Conservation (phyloP, 2,113 vertebrate species). For the Platysternon megacephalum region DNA sequence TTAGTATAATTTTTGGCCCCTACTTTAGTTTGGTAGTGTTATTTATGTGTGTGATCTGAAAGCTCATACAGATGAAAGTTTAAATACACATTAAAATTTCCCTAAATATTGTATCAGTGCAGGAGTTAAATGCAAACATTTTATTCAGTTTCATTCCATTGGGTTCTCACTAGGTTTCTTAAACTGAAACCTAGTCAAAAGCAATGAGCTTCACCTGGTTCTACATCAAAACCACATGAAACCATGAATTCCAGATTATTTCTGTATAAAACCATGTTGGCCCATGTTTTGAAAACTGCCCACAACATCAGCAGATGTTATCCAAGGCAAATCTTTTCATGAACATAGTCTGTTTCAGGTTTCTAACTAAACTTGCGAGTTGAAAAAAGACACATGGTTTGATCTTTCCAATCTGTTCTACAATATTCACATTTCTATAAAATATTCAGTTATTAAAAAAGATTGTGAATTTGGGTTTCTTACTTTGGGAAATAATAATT, state of each 20-base stretch:
- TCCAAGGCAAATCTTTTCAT: neutral
- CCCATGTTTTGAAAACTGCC: constrained; percentile 11
- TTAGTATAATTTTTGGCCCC: constrained; percentile 17
- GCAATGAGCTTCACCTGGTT: neutral
- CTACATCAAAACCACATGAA: neutral
- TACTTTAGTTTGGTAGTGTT: constrained; percentile 25
- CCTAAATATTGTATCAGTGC: neutral
- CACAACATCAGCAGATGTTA: neutral
- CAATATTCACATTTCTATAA: neutral
- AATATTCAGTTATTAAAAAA: neutral
- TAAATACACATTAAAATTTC: neutral
- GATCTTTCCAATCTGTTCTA: neutral
- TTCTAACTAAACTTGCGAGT: neutral
- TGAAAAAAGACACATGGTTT: neutral
- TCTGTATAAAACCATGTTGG: neutral
- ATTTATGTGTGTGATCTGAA: constrained; percentile 21
- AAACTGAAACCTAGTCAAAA: neutral
- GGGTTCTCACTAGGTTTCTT: neutral
- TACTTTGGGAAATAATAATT: neutral
- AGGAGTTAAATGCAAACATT: neutral
- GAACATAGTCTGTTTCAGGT: neutral
- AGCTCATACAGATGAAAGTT: neutral
- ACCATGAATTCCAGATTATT: neutral
- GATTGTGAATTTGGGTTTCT: neutral
- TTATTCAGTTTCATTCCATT: neutral